Conservation (phyloP, 2,113 vertebrate species). For the Sorex araneus region DNA sequence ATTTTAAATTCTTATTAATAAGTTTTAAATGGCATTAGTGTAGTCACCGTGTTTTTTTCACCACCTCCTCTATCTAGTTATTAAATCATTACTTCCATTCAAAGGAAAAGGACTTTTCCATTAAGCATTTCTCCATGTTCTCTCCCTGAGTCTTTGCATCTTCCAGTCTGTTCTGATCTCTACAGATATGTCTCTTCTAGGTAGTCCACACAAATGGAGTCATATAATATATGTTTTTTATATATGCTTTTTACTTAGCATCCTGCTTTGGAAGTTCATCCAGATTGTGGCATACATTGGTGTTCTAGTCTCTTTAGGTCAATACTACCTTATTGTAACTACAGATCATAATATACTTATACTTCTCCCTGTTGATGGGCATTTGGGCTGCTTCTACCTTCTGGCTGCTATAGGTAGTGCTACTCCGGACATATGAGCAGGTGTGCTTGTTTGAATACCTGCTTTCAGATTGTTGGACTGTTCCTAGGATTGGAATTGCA, state of each 20-base stretch:
- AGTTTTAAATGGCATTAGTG: conserved; percentile 35
- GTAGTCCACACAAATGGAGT: background rate
- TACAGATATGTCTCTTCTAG: background rate
- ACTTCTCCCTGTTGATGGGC: background rate
- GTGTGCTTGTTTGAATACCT: background rate
- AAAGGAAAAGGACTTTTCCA: background rate
- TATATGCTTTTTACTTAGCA: background rate
- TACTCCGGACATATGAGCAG: background rate
- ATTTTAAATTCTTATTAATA: conserved; percentile 20
- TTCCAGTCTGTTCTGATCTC: background rate
- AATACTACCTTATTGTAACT: background rate
- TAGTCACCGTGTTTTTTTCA: background rate
- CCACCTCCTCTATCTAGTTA: background rate
- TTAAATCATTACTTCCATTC: background rate
- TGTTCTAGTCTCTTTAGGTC: conserved; percentile 7
- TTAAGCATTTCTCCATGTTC: background rate
- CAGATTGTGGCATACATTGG: background rate
- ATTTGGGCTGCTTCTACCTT: background rate
- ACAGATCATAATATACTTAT: background rate
- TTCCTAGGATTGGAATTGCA: background rate
- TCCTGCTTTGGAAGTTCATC: background rate
- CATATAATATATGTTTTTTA: background rate
- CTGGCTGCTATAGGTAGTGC: background rate
- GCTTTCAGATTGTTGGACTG: background rate
- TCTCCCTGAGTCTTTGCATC: background rate